These are phyloP conservation scores for Cheirogaleus major DNA, from an alignment of 2,797 vertebrate genomes.

Conservation along the genomic window DNA sequence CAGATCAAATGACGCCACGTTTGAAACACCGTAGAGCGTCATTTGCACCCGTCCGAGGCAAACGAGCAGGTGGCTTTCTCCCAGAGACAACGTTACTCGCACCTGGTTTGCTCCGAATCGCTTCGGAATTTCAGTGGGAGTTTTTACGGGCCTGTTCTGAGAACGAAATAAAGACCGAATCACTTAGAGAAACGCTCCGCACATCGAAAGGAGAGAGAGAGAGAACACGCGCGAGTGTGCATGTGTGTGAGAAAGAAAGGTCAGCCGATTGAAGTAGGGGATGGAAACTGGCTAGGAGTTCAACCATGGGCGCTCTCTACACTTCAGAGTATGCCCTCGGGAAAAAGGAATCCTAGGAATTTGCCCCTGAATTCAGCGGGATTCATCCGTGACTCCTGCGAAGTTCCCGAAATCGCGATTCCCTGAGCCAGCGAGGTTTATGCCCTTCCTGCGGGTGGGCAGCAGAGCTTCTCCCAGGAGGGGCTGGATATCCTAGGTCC, in stretches of 20 bases:
- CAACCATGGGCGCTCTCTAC: not conserved
- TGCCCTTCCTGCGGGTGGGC: not conserved
- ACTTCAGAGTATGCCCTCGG: not conserved
- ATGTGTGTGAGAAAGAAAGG: too few species aligned
- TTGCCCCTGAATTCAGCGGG: not conserved
- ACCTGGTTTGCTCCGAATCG: not conserved
- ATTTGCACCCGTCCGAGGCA: not conserved
- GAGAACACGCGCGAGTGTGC: too few species aligned
- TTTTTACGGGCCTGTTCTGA: not conserved
- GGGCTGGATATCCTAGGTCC: rapidly evolving
- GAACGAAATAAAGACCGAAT: not conserved
- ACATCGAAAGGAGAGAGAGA: not conserved
- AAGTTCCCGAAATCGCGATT: not conserved
- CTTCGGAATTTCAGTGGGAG: not conserved
- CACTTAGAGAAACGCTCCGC: not conserved
- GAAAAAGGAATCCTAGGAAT: not conserved
- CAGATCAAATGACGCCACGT: not conserved
- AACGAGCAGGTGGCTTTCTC: not conserved
- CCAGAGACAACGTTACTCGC: rapidly evolving
- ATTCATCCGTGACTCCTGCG: too few species aligned
- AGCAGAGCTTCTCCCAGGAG: rapidly evolving
- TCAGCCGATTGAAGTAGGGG: not conserved
- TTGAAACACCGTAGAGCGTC: not conserved
- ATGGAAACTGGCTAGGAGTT: not conserved
- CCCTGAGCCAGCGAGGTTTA: not conserved